phyloP scores from a whole-genome alignment of 1,140 invertebrate species.

The honey bee (Apis mellifera) region Amel_HAv3.1 CM009934.2:10848501-10849000 shows the following conservation, averaged over 20 bases:
- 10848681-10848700: constrained; percentile 70
- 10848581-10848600: background rate
- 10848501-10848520: background rate
- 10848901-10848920: background rate
- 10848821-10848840: constrained; percentile 28
- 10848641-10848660: constrained; percentile 31
- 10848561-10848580: background rate
- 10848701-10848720: constrained; percentile 27
- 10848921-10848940: too few species aligned
- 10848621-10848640: background rate
- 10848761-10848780: constrained; percentile 49
- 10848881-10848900: background rate
- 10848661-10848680: constrained; percentile 68
- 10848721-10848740: constrained; percentile 72
- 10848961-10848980: too few species aligned
- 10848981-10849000: too few species aligned
- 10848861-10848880: constrained; percentile 12
- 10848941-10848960: too few species aligned
- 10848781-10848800: constrained; percentile 2
- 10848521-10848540: background rate
- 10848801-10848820: constrained; percentile 6
- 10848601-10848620: constrained; percentile 27
- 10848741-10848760: constrained; percentile 49
- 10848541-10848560: background rate
- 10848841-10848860: constrained; percentile 17